phyloP scores from a whole-genome alignment of 2,113 vertebrate species.

The Rhinopomastus cyanomelas region DNA sequence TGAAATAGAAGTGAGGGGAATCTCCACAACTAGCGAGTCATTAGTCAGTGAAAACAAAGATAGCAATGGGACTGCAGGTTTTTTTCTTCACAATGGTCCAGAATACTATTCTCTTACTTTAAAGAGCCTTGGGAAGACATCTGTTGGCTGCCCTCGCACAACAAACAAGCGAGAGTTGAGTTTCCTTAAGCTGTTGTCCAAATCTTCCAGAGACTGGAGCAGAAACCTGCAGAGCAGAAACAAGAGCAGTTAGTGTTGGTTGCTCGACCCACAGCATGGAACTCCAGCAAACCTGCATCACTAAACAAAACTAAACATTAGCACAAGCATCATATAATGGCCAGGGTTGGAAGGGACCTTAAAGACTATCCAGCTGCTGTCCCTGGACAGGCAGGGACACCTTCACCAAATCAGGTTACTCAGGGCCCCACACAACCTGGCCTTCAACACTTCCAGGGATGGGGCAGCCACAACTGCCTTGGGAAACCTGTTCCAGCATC shows the following conservation, averaged over 20 bases:
- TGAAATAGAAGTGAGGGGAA: background rate
- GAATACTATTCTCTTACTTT: slow-evolving; percentile 79
- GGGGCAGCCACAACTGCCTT: too few relatives aligned
- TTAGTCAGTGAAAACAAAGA: background rate
- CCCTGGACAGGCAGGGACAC: too few relatives aligned
- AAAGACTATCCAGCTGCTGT: too few relatives aligned
- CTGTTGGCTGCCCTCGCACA: slow-evolving; percentile 90
- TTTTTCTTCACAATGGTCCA: background rate
- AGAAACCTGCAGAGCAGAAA: slow-evolving; percentile 83
- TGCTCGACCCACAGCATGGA: background rate
- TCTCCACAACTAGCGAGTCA: background rate
- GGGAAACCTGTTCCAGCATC: too few relatives aligned
- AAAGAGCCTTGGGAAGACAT: slow-evolving; percentile 94
- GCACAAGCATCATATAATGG: too few relatives aligned
- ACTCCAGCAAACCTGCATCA: background rate
- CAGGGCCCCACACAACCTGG: too few relatives aligned
- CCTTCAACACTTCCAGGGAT: too few relatives aligned
- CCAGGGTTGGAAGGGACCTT: too few relatives aligned
- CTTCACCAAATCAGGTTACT: too few relatives aligned
- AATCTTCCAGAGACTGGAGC: slow-evolving; percentile 91
- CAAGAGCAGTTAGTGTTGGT: background rate
- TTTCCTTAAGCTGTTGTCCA: slow-evolving; percentile 92
- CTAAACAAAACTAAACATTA: background rate
- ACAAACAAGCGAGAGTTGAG: slow-evolving; percentile 95
- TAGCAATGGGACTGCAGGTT: background rate